phyloP scores from a whole-genome alignment of 2,888 invertebrate genomes.

The Polymixis lichenea region DNA sequence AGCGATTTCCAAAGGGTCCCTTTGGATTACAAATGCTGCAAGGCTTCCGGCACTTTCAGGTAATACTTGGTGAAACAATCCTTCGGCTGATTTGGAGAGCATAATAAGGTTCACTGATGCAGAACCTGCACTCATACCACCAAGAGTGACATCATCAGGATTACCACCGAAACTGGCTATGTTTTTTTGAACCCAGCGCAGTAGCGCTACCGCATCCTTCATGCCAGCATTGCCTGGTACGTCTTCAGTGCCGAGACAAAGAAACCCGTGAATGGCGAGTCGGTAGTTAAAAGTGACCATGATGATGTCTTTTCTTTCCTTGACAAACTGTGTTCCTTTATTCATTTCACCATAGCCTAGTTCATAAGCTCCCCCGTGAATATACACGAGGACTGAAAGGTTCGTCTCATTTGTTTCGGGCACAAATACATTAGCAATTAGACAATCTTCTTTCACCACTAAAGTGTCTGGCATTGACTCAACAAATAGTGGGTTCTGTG shows the following conservation, averaged over 20 bases:
- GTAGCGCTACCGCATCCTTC: slow-evolving; percentile 70
- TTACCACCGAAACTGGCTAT: neutral
- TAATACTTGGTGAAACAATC: neutral
- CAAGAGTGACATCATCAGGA: neutral
- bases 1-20: neutral
- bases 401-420: slow-evolving; percentile 67
- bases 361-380: slow-evolving; percentile 69
- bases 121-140: neutral
- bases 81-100: neutral
- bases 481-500: neutral
- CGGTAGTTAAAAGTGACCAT: neutral
- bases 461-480: neutral
- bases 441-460: slow-evolving; percentile 62
- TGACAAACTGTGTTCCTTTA: slow-evolving; percentile 4
- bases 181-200: neutral
- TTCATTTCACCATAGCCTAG: neutral
- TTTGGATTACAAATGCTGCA: neutral
- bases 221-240: slow-evolving; percentile 73
- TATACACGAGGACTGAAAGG: slow-evolving; percentile 68
- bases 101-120: neutral
- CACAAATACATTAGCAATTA: slow-evolving; percentile 65
- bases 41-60: slow-evolving; percentile 1
- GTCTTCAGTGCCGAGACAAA: slow-evolving; percentile 72
- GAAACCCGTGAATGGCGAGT: slow-evolving; percentile 65
- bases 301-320: slow-evolving; percentile 10